phyloP scores from a whole-genome alignment of 1,140 invertebrate species.

The Drosophila kohkoa region DNA sequence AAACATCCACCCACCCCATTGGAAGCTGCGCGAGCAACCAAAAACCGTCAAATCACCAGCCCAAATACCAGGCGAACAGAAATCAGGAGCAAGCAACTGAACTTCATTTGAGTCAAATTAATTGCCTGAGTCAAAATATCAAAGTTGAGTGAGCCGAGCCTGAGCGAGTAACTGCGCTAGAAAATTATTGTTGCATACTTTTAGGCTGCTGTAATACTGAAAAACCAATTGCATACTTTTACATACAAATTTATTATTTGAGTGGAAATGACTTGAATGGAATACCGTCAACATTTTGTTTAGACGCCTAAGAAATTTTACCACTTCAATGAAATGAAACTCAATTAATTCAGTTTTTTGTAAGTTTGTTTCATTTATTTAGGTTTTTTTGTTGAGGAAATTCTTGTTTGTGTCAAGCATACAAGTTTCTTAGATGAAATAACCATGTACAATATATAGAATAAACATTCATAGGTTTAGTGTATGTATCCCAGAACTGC shows the following conservation, averaged over 20 bases:
- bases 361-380: slow-evolving; percentile 58
- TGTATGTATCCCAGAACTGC: slow-evolving; percentile 8
- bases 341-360: slow-evolving; percentile 34
- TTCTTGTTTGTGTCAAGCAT: slow-evolving; percentile 65
- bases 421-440: slow-evolving; percentile 68
- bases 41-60: neutral
- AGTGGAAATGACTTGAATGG: no score
- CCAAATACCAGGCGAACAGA: neutral
- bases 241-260: neutral
- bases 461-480: slow-evolving; percentile 58
- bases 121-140: neutral
- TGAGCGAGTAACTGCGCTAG: neutral
- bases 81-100: neutral
- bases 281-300: no score
- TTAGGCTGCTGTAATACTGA: neutral
- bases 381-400: slow-evolving; percentile 56
- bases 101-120: neutral
- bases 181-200: slow-evolving; percentile 3
- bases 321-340: neutral
- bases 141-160: neutral
- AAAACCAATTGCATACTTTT: neutral
- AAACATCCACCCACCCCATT: neutral
- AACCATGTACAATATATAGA: slow-evolving; percentile 67
- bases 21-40: neutral
- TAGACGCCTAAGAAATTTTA: no score